Percentiles rank a stretch among this genome's conserved stretches.
Conservation (phyloP, 1,140 invertebrate genomes). For the Zaprionus capensis region DNA sequence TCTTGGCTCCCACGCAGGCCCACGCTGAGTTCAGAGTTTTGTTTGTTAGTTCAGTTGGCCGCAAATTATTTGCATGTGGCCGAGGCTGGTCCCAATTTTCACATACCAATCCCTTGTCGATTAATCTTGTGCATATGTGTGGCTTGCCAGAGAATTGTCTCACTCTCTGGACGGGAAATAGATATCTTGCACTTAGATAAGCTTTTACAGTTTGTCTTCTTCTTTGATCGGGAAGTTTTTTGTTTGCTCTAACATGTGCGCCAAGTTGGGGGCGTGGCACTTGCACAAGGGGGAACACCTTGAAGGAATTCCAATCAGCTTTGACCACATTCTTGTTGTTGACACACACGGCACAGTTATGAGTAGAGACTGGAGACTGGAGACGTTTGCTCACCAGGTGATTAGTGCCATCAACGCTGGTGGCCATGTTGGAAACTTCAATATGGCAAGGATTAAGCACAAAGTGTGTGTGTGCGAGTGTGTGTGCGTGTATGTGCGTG, state of each 20-base stretch:
- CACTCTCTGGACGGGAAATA: constrained; percentile 30
- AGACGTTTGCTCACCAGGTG: constrained; percentile 54
- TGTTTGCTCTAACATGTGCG: constrained; percentile 41
- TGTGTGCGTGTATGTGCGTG: constrained; percentile 17
- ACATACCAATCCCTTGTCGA: constrained; percentile 42
- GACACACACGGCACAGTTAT: constrained; percentile 10
- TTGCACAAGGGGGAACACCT: not conserved
- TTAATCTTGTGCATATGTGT: constrained; percentile 63
- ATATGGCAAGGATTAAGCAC: constrained; percentile 32
- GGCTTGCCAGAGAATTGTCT: not conserved
- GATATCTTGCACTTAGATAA: constrained; percentile 57
- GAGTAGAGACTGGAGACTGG: constrained; percentile 1
- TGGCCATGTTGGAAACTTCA: constrained; percentile 39
- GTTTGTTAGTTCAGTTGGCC: constrained; percentile 67
- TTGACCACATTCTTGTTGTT: constrained; percentile 26
- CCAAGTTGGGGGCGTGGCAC: constrained; percentile 20
- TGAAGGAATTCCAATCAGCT: constrained; percentile 42
- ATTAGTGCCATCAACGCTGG: constrained; percentile 64
- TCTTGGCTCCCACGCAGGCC: constrained; percentile 29
- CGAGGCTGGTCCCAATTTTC: not conserved
- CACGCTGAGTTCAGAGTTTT: constrained; percentile 33
- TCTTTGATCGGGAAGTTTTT: constrained; percentile 52
- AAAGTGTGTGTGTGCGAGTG: constrained; percentile 17
- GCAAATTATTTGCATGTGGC: constrained; percentile 74
- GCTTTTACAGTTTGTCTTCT: constrained; percentile 56